phyloP scores from a whole-genome alignment of 2,113 vertebrate genomes.

The Aldabrachelys gigantea region DNA sequence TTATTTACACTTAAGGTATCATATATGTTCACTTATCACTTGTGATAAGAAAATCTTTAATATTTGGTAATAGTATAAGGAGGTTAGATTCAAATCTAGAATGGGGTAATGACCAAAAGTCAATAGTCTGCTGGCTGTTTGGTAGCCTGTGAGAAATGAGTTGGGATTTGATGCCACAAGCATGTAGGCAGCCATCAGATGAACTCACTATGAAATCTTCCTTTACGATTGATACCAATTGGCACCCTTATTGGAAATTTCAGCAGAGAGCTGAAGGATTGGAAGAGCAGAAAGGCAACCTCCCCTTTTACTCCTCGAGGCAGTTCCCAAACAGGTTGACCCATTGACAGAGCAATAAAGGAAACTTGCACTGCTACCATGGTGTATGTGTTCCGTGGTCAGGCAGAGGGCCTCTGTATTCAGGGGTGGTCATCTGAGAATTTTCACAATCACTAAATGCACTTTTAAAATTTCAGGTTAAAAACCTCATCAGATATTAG shows the following conservation, averaged over 20 bases:
- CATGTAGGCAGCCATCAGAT: neutral
- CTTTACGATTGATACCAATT: neutral
- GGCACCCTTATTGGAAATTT: neutral
- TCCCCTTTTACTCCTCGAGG: neutral
- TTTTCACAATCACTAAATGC: neutral
- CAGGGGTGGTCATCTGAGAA: neutral
- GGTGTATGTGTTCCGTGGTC: neutral
- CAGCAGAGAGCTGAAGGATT: neutral
- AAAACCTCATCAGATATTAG: neutral
- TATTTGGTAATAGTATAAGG: neutral
- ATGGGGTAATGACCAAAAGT: neutral
- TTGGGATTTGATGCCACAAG: neutral
- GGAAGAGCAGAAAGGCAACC: neutral
- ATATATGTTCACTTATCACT: neutral
- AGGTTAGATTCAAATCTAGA: neutral
- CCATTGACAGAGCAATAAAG: neutral
- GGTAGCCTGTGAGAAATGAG: neutral
- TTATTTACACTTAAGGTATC: neutral
- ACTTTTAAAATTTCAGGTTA: neutral
- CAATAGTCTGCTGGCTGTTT: neutral
- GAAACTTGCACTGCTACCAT: neutral
- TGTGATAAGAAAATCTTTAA: neutral
- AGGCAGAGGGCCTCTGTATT: fast-evolving
- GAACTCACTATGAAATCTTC: neutral
- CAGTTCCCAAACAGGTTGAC: neutral